phyloP scores from a whole-genome alignment of 2,113 vertebrate genomes.

The Nibea coibor region DNA sequence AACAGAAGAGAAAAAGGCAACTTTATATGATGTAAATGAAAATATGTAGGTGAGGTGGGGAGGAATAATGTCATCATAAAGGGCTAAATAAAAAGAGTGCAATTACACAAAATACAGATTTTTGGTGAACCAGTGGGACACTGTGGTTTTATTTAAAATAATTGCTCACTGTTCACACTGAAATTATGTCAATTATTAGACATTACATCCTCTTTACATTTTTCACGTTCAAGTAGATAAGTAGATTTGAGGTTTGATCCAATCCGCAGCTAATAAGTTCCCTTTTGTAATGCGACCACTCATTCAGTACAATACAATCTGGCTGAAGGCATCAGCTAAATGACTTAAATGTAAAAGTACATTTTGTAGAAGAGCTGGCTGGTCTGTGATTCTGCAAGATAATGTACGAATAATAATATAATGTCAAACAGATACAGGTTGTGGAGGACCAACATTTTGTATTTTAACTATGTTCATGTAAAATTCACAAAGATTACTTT shows the following conservation, averaged over 20 bases:
- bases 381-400: background rate
- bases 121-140: background rate
- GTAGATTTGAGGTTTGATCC: constrained; percentile 7
- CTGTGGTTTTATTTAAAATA: background rate
- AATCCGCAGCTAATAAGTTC: background rate
- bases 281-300: background rate
- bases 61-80: background rate
- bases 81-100: background rate
- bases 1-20: constrained; percentile 14
- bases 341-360: background rate
- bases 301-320: background rate
- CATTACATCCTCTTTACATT: background rate
- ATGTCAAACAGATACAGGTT: background rate
- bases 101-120: background rate
- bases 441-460: background rate
- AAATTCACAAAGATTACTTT: background rate
- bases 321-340: background rate
- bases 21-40: background rate
- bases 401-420: too few species aligned
- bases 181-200: constrained; percentile 15
- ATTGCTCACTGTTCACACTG: background rate
- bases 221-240: background rate
- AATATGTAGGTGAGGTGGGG: background rate
- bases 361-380: background rate
- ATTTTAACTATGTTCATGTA: background rate